Base-by-base conservation (phyloP, 2,113 vertebrate species). In the Sterrhoptilus dennistouni region DNA sequence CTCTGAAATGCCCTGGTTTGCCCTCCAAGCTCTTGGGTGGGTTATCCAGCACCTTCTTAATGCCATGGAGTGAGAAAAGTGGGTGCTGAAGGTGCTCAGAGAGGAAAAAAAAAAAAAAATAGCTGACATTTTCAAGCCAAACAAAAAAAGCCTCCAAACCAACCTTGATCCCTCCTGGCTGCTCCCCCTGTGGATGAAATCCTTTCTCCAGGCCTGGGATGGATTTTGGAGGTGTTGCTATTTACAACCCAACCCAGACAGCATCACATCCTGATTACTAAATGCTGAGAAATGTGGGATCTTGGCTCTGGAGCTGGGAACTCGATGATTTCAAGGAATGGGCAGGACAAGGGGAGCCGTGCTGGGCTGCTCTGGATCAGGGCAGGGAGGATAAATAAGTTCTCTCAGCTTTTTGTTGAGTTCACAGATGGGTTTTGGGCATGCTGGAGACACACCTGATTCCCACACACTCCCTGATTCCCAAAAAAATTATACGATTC, bases 11-110 rank as follows among this genome's bases (percentile, higher is more conserved):
- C n/a, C 76, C 53, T 50, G 40, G 2, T 60, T 52, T 59, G n/a
- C 80, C 23, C 60, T 56, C 49, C 1, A 0, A 0, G 1, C 57
- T 21, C 1, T 0, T 7, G 35, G 42, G 9, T 84, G 69, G 12
- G 11, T 71, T 42, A 11, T 17, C 61, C 68, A 74, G 45, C 33
- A 18, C 0, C 0, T 59, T 29, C 65, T 54, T 29, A 12, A 15
- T 3, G 28, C 27, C 33, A 2, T 1, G 21, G 75, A 27, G 52
- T 0, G 10, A 27, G 66, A 64, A 50, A 54, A 38, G 21, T 11
- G 38, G 14, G 23, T 50, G 69, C 5, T 1, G 88, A 28, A 74
- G 25, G 64, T 11, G 42, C 45, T 45, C 50, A 49, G 69, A 45
- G 42, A 19, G 23, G 14, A 21, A 33, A 20, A 33, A 12, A 9